These are phyloP conservation scores for Poeciliopsis gracilis DNA, from an alignment of 2,797 vertebrate genomes.

Conservation along the genomic window DNA sequence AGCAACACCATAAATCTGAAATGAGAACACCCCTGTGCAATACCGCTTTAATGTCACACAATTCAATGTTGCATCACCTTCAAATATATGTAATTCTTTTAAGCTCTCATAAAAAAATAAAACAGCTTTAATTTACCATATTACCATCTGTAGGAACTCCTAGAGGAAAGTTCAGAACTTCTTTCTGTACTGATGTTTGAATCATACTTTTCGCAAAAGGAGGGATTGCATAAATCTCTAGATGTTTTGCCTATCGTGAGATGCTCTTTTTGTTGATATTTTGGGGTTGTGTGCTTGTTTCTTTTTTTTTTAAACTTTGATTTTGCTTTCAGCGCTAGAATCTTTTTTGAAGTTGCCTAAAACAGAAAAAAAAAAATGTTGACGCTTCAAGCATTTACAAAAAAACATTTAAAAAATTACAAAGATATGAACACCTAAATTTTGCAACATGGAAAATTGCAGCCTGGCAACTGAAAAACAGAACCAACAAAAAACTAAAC, in stretches of 20 bases:
- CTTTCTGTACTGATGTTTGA: not conserved
- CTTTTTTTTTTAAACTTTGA: no score
- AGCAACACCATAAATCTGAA: slow-evolving; percentile 11
- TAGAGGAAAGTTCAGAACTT: not conserved
- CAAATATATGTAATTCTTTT: slow-evolving; percentile 10
- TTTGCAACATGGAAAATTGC: not conserved
- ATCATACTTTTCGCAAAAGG: not conserved
- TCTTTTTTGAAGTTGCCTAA: not conserved
- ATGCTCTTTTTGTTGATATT: not conserved
- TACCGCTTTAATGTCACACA: slow-evolving; percentile 20
- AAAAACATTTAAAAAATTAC: not conserved
- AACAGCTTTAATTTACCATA: not conserved
- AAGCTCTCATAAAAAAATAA: slow-evolving; percentile 3
- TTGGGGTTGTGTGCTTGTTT: not conserved
- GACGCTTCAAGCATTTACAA: not conserved
- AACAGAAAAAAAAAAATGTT: not conserved
- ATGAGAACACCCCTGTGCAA: slow-evolving; percentile 9
- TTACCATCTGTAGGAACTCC: not conserved
- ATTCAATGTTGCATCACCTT: slow-evolving; percentile 22
- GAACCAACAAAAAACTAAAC: no score
- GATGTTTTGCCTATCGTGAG: not conserved
- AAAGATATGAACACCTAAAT: not conserved
- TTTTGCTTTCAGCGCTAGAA: not conserved
- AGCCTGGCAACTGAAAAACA: not conserved
- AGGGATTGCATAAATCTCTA: not conserved